Conservation (phyloP, 2,113 vertebrate species). For the Caloenas nicobarica region DNA sequence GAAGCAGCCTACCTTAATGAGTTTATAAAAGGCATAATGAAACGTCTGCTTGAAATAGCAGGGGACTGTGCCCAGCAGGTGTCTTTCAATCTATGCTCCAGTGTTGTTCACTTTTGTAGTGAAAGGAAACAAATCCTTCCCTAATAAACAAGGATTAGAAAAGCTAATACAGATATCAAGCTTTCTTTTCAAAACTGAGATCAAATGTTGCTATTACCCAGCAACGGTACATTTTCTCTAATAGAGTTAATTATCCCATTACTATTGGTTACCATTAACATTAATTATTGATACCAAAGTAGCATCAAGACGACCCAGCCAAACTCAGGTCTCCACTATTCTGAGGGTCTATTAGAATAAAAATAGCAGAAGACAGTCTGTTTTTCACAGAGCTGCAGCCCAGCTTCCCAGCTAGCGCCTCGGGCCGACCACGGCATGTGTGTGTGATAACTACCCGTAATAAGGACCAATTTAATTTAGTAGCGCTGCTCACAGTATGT, state of each 20-base stretch:
- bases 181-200: background rate
- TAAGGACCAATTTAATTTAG: background rate
- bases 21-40: background rate
- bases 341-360: background rate
- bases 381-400: background rate
- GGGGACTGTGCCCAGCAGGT: background rate
- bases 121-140: background rate
- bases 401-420: background rate
- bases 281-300: conserved; percentile 39
- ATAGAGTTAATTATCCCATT: conserved; percentile 33
- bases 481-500: background rate
- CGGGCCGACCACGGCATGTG: background rate
- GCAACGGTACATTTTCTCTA: background rate
- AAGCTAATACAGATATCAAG: background rate
- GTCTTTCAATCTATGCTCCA: background rate
- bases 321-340: background rate
- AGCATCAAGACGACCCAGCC: background rate
- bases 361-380: background rate
- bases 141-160: background rate
- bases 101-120: background rate
- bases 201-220: background rate
- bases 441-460: background rate
- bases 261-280: background rate
- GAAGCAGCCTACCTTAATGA: background rate
- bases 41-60: background rate